Conservation (phyloP, 2,113 vertebrate genomes). For the Etia nguti region DNA sequence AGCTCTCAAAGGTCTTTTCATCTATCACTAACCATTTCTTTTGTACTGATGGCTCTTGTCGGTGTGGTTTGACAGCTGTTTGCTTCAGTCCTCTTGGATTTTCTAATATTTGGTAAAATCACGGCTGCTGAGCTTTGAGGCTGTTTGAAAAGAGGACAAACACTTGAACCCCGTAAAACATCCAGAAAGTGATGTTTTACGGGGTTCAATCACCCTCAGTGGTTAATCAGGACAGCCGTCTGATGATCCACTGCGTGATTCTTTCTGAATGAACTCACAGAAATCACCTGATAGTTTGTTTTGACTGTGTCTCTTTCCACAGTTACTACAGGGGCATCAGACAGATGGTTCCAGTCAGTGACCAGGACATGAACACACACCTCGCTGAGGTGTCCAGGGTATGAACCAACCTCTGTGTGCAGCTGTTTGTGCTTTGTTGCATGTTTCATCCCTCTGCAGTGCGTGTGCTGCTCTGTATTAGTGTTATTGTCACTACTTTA, state of each 20-base stretch:
- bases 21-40: neutral
- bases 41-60: neutral
- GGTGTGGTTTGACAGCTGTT: neutral
- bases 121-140: neutral
- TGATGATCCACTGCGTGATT: neutral
- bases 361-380: constrained; percentile 99
- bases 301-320: neutral
- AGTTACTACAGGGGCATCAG: constrained; percentile 93
- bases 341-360: constrained; percentile 93
- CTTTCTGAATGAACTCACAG: neutral
- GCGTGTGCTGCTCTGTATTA: neutral
- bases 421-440: neutral
- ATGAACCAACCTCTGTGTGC: constrained; percentile 36
- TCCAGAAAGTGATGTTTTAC: neutral
- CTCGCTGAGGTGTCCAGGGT: constrained; percentile 96
- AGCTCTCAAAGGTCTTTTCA: neutral
- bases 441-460: neutral
- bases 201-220: neutral
- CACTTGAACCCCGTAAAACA: neutral
- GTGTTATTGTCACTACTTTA: neutral
- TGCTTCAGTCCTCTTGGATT: neutral
- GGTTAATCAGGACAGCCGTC: neutral
- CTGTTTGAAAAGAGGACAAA: neutral
- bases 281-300: neutral
- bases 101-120: neutral